Base-by-base conservation (phyloP, 2,113 vertebrate species). In the Microtus oregoni region DNA sequence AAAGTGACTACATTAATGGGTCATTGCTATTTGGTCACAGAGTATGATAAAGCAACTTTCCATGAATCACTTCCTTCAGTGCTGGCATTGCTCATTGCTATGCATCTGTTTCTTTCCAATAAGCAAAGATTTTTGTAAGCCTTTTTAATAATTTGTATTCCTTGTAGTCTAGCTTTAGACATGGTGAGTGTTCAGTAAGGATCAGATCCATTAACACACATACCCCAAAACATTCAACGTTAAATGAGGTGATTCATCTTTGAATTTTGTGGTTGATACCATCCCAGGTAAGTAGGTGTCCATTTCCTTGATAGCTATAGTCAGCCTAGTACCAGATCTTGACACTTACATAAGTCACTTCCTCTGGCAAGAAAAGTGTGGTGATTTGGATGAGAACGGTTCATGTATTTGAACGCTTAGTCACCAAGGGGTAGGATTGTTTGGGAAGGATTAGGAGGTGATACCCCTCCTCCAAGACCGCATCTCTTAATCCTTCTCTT, bases 241-340 rank as follows among this genome's bases (percentile, higher is more conserved):
- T 72, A 77, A 94, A 63, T 50, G 67, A 77, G 92, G 58, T 92
- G 72, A 61, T 44, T 88, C 35, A 72, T 50, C 65, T 92, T 50
- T 44, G 86, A 28, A 52, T 28, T 67, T 77, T 44, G 85, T 50
- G 85, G 38, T 58, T 82, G 81, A 55, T 68, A 30, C 47, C 75
- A 81, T 58, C 52, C 30, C 75, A 72, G 24, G 15, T 61, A 52
- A 72, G 86, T 38, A 90, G 79, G 55, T 83, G 19, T 68, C 52
- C 87, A 67, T 89, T 96, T 97, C 81, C 93, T 86, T 38, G 35
- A 91, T 91, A 85, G 81, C 63, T 68, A 2, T 2, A 86, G 35
- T 82, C 73, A 87, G 7, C 47, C 44, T 11, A 72, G 55, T 41
- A 61, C 65, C 32, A 82, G 38, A 81, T 87, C 72, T 81, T 90